These are phyloP conservation scores for Phthorimaea operculella DNA, from an alignment of 1,140 invertebrate species.

Conservation along the genomic window DNA sequence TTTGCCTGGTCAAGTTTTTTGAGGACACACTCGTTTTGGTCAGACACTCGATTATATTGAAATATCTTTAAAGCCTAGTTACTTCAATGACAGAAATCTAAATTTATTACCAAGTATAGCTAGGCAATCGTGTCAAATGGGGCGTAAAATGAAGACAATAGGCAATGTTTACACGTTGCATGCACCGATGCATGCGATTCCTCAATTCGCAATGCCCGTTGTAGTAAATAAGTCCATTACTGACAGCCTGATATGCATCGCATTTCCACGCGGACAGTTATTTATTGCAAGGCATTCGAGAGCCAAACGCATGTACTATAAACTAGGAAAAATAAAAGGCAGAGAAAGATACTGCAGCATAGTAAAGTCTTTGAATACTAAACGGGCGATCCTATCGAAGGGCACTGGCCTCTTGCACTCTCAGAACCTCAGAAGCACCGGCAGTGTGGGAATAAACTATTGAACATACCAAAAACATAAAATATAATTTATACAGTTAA, in stretches of 20 bases:
- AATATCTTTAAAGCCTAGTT: too few species aligned
- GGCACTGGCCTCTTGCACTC: constrained; percentile 2
- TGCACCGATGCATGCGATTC: constrained; percentile 35
- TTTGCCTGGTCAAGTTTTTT: too few species aligned
- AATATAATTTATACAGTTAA: constrained; percentile 1
- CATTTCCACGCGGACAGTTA: too few species aligned
- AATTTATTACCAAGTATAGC: neutral
- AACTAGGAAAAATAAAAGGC: neutral
- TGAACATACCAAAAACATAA: neutral
- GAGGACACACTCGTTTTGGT: too few species aligned
- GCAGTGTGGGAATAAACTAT: neutral
- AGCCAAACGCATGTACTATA: neutral
- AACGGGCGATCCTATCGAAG: neutral
- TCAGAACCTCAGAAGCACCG: neutral
- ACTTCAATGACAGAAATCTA: too few species aligned
- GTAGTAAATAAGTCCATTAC: neutral
- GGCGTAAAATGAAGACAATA: constrained; percentile 45
- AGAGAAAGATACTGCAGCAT: neutral
- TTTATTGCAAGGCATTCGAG: too few species aligned
- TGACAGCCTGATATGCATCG: neutral
- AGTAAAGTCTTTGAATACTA: neutral
- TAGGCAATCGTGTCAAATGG: constrained; percentile 36
- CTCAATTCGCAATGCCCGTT: constrained; percentile 2
- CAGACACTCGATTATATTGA: too few species aligned
- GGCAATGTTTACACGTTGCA: constrained; percentile 43